These are phyloP conservation scores for Chelidonichthys spinosus DNA, from an alignment of 2,797 vertebrate species.

Conservation along the genomic window DNA sequence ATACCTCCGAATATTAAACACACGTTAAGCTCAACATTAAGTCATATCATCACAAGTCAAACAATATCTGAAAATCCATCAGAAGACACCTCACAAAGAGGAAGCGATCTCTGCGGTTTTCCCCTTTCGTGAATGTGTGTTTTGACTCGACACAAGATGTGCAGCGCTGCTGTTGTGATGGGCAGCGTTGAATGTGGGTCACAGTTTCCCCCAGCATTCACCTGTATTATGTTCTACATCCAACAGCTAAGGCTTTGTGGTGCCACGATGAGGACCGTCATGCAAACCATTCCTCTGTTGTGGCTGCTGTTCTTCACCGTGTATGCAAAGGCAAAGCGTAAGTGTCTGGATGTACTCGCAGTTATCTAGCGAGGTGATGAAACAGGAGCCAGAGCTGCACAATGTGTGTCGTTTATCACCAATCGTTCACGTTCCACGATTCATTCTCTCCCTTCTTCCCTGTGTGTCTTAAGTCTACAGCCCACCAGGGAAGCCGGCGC, in stretches of 20 bases:
- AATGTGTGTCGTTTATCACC: constrained; percentile 10
- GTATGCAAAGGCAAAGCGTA: constrained; percentile 60
- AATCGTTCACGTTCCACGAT: no score
- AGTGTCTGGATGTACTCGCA: constrained; percentile 43
- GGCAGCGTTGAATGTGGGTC: not conserved
- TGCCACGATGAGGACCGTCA: constrained; percentile 68
- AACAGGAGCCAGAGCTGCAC: not conserved
- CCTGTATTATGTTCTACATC: constrained; percentile 27
- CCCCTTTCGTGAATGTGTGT: constrained; percentile 18
- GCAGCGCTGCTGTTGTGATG: not conserved
- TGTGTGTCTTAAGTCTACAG: constrained; percentile 70
- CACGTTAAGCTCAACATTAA: no score
- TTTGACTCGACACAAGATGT: constrained; percentile 18
- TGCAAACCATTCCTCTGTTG: constrained; percentile 44
- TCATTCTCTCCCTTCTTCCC: not conserved
- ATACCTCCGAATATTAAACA: no score
- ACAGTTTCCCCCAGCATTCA: not conserved
- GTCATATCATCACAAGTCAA: no score
- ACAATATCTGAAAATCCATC: no score
- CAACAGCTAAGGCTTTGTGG: constrained; percentile 46
- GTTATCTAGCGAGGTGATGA: not conserved
- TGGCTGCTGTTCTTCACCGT: constrained; percentile 53
- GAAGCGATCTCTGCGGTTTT: no score
- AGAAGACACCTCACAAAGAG: not conserved
- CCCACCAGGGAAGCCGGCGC: constrained; percentile 86